These are phyloP conservation scores for Crotalus helleri DNA, from an alignment of 2,113 vertebrate species.

Conservation along the genomic window DNA sequence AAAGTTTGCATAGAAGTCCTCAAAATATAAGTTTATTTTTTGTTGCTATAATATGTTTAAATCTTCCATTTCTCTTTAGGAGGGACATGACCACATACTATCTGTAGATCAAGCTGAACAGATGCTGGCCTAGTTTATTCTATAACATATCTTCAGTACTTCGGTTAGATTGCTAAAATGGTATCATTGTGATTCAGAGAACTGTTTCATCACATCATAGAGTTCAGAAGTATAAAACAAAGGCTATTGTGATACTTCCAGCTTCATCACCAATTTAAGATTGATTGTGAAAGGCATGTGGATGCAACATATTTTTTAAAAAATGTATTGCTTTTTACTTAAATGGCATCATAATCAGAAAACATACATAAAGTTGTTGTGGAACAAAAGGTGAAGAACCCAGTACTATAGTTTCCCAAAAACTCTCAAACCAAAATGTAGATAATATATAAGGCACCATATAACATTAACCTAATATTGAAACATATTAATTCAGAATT, in stretches of 20 bases:
- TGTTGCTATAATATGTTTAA: background rate
- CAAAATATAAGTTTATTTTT: slow-evolving; percentile 11
- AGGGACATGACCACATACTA: background rate
- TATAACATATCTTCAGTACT: background rate
- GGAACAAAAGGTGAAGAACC: background rate
- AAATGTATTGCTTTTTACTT: background rate
- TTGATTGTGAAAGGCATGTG: background rate
- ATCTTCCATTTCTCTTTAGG: slow-evolving; percentile 23
- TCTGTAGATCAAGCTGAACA: slow-evolving; percentile 1
- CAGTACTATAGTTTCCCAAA: too few relatives aligned
- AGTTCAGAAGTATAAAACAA: background rate
- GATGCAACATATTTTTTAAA: background rate
- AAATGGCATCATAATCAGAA: background rate
- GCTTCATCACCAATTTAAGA: background rate
- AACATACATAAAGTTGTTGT: background rate
- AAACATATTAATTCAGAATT: background rate
- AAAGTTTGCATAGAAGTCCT: background rate
- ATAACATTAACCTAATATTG: background rate
- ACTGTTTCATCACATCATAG: background rate
- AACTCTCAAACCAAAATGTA: background rate
- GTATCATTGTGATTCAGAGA: background rate
- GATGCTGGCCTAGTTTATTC: background rate
- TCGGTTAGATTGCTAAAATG: background rate
- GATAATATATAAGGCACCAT: background rate
- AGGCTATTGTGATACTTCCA: background rate